These are phyloP conservation scores for Orthonychiurus folsomi DNA, from an alignment of 2,888 invertebrate genomes.

Conservation along the genomic window DNA sequence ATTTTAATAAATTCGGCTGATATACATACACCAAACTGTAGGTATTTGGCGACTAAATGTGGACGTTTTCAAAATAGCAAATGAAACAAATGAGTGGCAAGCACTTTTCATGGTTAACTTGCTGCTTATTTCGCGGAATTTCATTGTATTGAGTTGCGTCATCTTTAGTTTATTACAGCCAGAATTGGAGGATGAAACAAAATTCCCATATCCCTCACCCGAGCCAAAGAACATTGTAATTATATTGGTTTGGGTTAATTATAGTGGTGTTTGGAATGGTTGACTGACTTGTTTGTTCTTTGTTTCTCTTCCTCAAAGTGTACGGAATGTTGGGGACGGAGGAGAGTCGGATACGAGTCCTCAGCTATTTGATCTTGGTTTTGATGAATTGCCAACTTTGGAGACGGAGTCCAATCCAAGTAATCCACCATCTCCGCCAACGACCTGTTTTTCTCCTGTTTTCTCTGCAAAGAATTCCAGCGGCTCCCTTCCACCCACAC, in stretches of 20 bases:
- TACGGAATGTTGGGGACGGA: slow-evolving; percentile 6
- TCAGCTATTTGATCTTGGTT: slow-evolving; percentile 22
- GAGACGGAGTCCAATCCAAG: background rate
- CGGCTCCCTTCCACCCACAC: background rate
- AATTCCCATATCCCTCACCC: background rate
- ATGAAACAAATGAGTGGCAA: background rate
- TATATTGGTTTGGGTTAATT: background rate
- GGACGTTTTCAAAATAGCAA: no score
- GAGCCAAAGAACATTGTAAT: background rate
- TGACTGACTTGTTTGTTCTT: no score
- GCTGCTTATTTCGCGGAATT: background rate
- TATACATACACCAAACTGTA: no score
- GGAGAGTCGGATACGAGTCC: slow-evolving; percentile 20
- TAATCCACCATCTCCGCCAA: slow-evolving; percentile 33
- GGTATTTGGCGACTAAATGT: no score
- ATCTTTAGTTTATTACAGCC: no score
- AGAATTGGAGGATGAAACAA: background rate
- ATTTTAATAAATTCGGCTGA: no score
- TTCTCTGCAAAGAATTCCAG: slow-evolving; percentile 28
- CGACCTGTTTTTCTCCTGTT: slow-evolving; percentile 38
- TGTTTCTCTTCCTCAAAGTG: no score
- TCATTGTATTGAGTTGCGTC: no score
- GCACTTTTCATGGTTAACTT: background rate
- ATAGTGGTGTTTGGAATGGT: background rate
- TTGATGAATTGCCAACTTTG: slow-evolving; percentile 6